These are phyloP conservation scores for Archegozetes longisetosus DNA, from an alignment of 1,140 invertebrate species.

Conservation along the genomic window DNA sequence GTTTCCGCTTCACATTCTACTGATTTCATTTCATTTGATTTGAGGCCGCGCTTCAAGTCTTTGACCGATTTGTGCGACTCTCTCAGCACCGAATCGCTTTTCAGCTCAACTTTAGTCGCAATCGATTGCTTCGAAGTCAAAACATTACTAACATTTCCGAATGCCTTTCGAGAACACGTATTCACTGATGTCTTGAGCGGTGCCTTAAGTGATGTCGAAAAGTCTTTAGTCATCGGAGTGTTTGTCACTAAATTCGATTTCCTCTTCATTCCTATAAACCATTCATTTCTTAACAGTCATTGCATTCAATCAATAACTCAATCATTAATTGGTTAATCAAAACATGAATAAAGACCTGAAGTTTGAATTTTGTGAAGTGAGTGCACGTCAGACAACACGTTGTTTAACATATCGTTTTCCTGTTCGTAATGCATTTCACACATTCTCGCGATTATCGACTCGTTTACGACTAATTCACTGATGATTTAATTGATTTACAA, in stretches of 20 bases:
- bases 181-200: neutral
- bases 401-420: neutral
- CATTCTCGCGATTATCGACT: no score
- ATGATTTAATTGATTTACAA: no score
- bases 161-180: neutral
- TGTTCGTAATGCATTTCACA: neutral
- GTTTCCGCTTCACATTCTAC: neutral
- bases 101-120: neutral
- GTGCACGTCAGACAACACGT: neutral
- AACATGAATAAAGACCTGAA: no score
- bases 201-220: neutral
- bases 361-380: neutral
- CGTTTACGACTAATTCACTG: no score
- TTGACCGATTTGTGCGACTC: neutral
- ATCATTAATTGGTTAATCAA: no score
- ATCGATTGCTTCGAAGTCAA: neutral
- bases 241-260: no score
- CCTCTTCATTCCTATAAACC: no score
- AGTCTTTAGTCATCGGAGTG: no score
- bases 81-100: neutral
- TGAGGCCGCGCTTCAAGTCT: neutral
- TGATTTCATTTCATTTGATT: neutral
- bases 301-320: no score
- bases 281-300: no score
- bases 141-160: neutral